Conservation (phyloP, 1,140 invertebrate genomes). For the Calosoma granatense region DNA sequence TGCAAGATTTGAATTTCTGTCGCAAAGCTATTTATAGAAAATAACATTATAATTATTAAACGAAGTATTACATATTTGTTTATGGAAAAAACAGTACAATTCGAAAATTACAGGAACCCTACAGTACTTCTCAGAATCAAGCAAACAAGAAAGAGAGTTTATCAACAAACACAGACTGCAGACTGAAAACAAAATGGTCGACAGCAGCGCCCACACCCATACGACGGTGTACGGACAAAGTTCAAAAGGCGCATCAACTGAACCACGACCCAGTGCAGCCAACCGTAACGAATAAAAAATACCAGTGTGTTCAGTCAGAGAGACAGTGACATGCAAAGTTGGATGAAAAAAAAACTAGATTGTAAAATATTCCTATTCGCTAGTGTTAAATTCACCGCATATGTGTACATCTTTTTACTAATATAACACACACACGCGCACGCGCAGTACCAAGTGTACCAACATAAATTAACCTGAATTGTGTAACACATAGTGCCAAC, state of each 20-base stretch:
- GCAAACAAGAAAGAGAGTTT: not conserved
- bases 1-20: no score
- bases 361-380: no score
- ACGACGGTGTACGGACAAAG: not conserved
- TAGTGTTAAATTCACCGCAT: no score
- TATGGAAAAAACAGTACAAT: no score
- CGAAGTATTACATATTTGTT: no score
- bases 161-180: no score
- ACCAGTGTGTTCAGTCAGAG: no score
- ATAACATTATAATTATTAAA: no score
- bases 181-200: not conserved
- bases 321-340: not conserved
- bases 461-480: conserved; percentile 8
- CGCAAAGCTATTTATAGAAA: no score
- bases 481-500: not conserved
- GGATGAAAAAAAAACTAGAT: not conserved
- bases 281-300: not conserved
- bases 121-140: no score
- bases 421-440: not conserved
- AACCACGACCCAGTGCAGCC: not conserved
- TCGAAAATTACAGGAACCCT: no score
- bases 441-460: not conserved
- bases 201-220: not conserved
- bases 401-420: not conserved
- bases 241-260: conserved; percentile 5